Percentiles rank a stretch among this genome's conserved stretches.
Evolutionary conservation across 2,113 vertebrate genomes (phyloP).

Genomic region (Hydrolagus affinis): DNA sequence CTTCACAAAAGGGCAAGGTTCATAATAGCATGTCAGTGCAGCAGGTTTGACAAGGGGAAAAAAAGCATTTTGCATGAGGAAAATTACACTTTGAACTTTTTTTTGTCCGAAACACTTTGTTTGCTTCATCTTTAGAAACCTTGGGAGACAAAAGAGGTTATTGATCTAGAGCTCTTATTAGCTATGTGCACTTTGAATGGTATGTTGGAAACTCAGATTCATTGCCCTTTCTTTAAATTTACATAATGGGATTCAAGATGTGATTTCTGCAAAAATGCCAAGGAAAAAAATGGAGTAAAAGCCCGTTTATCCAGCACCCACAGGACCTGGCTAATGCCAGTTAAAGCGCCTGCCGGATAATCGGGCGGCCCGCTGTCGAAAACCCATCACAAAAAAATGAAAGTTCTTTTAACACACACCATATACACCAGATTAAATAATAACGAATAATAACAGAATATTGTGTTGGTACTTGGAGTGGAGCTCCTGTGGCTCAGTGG

Average conservation of each 20-base stretch:
- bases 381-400: too few relatives aligned
- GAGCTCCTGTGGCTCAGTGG: too few relatives aligned
- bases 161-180: neutral
- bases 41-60: neutral
- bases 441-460: too few relatives aligned
- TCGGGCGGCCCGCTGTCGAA: too few relatives aligned
- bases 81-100: neutral
- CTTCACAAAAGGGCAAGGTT: neutral
- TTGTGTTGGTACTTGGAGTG: too few relatives aligned
- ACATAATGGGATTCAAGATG: neutral
- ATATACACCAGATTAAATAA: too few relatives aligned
- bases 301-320: too few relatives aligned
- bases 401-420: too few relatives aligned
- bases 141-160: neutral
- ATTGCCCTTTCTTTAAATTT: neutral
- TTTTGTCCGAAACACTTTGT: neutral
- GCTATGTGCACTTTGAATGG: neutral
- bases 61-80: neutral
- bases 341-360: too few relatives aligned
- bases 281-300: too few relatives aligned
- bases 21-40: neutral
- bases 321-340: too few relatives aligned
- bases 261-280: too few relatives aligned
- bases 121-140: neutral
- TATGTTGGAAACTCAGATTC: neutral